phyloP scores from a whole-genome alignment of 2,888 invertebrate species.

The Lasioglossum vierecki region DNA sequence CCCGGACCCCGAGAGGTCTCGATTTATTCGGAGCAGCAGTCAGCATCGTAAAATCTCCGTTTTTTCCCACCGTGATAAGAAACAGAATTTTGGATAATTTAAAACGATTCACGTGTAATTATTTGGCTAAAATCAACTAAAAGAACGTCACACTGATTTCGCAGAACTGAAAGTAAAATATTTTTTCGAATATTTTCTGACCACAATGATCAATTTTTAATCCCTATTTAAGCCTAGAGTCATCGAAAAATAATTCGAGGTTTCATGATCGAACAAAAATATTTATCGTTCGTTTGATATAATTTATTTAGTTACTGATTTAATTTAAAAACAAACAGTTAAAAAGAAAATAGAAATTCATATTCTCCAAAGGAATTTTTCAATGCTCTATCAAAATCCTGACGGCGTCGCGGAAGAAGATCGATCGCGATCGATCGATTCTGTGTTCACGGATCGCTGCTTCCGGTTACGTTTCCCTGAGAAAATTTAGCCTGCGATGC shows the following conservation, averaged over 20 bases:
- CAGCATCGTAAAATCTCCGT: neutral
- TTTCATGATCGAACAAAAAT: neutral
- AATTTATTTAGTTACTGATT: neutral
- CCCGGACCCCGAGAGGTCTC: constrained; percentile 26
- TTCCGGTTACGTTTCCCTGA: constrained; percentile 62
- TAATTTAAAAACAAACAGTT: neutral
- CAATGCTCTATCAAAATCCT: constrained; percentile 23
- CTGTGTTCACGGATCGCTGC: constrained; percentile 31
- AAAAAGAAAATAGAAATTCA: neutral
- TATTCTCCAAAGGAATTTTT: neutral
- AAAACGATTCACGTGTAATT: neutral
- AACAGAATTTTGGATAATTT: neutral
- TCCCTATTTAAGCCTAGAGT: neutral
- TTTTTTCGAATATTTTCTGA: neutral
- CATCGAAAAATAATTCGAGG: neutral
- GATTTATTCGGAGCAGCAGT: neutral
- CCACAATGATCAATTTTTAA: neutral
- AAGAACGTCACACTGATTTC: neutral
- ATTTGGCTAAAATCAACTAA: neutral
- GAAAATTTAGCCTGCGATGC: constrained; percentile 53
- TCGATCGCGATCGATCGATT: constrained; percentile 33
- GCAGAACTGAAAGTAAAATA: neutral
- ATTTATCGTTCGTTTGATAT: neutral
- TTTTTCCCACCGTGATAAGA: neutral
- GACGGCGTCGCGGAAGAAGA: constrained; percentile 34